Conservation (phyloP, 2,888 invertebrate genomes). For the Papilio elwesi region DNA sequence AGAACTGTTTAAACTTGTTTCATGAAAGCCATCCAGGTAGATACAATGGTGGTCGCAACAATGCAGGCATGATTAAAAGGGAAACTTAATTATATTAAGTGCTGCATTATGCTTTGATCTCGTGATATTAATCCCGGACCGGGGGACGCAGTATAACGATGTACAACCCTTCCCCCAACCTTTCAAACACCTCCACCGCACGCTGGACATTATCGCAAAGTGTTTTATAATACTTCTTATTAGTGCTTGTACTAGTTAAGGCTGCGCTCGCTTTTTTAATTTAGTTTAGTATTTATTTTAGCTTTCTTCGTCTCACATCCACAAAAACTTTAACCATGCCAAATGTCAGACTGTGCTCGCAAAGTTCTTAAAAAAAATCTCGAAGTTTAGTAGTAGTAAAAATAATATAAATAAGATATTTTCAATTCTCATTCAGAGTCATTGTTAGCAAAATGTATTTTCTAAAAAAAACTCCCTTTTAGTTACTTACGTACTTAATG, state of each 20-base stretch:
- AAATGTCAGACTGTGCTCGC: too few species aligned
- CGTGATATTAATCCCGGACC: conserved; percentile 36
- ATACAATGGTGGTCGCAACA: conserved; percentile 18
- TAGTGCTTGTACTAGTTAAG: background rate
- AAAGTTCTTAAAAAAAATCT: too few species aligned
- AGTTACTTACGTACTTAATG: background rate
- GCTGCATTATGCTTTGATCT: conserved; percentile 40
- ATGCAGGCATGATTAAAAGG: conserved; percentile 39
- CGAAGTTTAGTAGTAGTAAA: too few species aligned
- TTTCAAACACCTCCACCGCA: conserved; percentile 19
- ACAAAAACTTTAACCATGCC: too few species aligned
- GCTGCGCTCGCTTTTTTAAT: background rate
- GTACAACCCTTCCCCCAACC: conserved; percentile 17
- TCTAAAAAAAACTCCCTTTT: too few species aligned
- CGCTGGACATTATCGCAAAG: conserved; percentile 1
- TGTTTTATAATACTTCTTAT: background rate
- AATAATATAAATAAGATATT: too few species aligned
- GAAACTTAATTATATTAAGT: conserved; percentile 40
- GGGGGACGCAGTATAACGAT: conserved; percentile 30
- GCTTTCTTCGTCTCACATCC: too few species aligned
- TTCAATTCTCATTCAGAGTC: too few species aligned
- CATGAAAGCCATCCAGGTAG: conserved; percentile 17
- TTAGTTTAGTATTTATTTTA: too few species aligned
- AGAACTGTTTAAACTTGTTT: conserved; percentile 14
- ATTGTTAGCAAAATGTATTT: too few species aligned